Conservation (phyloP, 2,888 invertebrate genomes). For the Xiphydria camelus region DNA sequence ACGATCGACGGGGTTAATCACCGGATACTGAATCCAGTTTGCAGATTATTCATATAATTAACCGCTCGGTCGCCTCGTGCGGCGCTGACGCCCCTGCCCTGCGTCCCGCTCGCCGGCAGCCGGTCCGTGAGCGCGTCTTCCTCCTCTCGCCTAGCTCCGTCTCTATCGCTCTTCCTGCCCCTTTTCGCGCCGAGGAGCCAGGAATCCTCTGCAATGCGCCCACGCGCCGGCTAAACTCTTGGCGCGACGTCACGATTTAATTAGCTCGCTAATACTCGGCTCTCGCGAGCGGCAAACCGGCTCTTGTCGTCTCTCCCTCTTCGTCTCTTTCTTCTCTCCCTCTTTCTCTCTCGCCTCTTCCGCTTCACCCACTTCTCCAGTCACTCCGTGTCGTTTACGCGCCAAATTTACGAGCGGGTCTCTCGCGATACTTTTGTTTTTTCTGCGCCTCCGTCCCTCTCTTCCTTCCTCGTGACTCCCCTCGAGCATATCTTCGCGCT, state of each 20-base stretch:
- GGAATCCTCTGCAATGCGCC: constrained; percentile 37
- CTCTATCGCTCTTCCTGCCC: background rate
- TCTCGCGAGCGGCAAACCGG: constrained; percentile 8
- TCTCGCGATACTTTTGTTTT: background rate
- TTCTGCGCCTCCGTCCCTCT: background rate
- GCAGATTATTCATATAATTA: constrained; percentile 37
- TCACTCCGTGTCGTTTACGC: constrained; percentile 6
- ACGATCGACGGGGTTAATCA: constrained; percentile 29
- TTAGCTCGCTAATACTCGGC: constrained; percentile 26
- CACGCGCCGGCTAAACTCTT: constrained; percentile 30
- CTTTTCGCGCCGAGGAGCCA: constrained; percentile 17
- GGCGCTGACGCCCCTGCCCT: constrained; percentile 2
- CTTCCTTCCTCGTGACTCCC: background rate
- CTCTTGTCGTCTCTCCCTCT: constrained; percentile 18
- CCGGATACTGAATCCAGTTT: constrained; percentile 33
- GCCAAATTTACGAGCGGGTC: constrained; percentile 9
- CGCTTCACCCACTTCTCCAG: constrained; percentile 2
- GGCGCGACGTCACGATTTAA: constrained; percentile 34
- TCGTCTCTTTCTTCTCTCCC: constrained; percentile 1
- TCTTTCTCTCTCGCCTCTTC: constrained; percentile 5
- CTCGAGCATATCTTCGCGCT: no score
- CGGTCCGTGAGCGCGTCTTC: constrained; percentile 10
- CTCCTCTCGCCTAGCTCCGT: constrained; percentile 3
- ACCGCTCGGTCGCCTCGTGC: constrained; percentile 15
- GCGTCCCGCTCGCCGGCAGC: no score